These are phyloP conservation scores for Sciaenops ocellatus DNA, from an alignment of 2,797 vertebrate genomes.

Conservation along the genomic window DNA sequence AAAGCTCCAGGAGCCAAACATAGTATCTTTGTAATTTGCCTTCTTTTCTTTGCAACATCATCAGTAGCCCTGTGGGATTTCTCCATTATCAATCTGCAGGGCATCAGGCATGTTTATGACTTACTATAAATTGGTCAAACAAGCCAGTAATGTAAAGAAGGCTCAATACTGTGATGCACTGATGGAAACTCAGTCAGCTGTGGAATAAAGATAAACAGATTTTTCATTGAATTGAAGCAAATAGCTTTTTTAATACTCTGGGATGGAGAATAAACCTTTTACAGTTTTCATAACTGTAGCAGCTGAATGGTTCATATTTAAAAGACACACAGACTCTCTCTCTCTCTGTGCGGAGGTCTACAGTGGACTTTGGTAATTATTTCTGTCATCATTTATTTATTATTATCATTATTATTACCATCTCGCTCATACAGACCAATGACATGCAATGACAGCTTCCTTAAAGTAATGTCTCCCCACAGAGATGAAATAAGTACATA, in stretches of 20 bases:
- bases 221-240: not conserved
- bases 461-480: constrained; percentile 9
- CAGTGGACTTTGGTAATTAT: not conserved
- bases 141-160: constrained; percentile 26
- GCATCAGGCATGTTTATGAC: constrained; percentile 35
- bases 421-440: constrained; percentile 8
- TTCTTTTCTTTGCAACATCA: constrained; percentile 31
- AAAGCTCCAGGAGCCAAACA: constrained; percentile 31
- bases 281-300: constrained; percentile 10
- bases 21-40: constrained; percentile 28
- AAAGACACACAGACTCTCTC: not conserved
- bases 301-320: constrained; percentile 1
- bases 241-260: not conserved
- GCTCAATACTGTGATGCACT: constrained; percentile 12
- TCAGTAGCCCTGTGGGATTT: constrained; percentile 33
- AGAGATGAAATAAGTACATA: constrained; percentile 1
- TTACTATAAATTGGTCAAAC: constrained; percentile 37
- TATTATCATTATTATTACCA: not conserved
- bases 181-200: constrained; percentile 23
- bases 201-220: constrained; percentile 27
- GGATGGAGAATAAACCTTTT: not conserved
- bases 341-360: not conserved
- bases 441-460: constrained; percentile 11
- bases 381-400: too few relatives aligned
- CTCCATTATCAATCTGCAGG: constrained; percentile 36